Evolutionary conservation across 2,113 vertebrate species (phyloP).

Genomic region (Patagioenas fasciata): DNA sequence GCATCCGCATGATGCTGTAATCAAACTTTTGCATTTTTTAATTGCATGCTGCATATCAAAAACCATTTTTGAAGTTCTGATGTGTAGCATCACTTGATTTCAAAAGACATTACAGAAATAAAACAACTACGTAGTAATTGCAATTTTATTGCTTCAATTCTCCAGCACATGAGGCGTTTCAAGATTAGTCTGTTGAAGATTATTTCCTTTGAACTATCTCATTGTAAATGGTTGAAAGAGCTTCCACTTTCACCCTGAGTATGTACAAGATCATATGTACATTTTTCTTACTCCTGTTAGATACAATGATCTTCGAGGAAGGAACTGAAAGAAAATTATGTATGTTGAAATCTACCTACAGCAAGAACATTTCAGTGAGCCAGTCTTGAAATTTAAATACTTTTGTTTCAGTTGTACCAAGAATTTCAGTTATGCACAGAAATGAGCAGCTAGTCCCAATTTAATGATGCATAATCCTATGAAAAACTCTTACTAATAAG

Average conservation of each 20-base stretch:
- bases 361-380: neutral
- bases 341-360: neutral
- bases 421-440: neutral
- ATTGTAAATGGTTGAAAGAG: neutral
- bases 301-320: neutral
- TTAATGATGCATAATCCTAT: neutral
- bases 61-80: neutral
- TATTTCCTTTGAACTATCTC: neutral
- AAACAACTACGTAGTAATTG: neutral
- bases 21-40: neutral
- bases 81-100: neutral
- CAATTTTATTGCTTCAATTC: neutral
- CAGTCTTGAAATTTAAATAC: neutral
- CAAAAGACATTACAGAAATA: neutral
- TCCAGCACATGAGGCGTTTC: neutral
- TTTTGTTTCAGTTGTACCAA: neutral
- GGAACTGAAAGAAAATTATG: neutral
- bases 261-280: neutral
- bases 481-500: neutral
- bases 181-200: neutral
- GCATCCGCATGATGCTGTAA: neutral
- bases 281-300: neutral
- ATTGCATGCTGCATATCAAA: neutral
- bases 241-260: neutral
- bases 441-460: neutral